These are phyloP conservation scores for Tenrec ecaudatus DNA, from an alignment of 2,113 vertebrate species.

Conservation along the genomic window DNA sequence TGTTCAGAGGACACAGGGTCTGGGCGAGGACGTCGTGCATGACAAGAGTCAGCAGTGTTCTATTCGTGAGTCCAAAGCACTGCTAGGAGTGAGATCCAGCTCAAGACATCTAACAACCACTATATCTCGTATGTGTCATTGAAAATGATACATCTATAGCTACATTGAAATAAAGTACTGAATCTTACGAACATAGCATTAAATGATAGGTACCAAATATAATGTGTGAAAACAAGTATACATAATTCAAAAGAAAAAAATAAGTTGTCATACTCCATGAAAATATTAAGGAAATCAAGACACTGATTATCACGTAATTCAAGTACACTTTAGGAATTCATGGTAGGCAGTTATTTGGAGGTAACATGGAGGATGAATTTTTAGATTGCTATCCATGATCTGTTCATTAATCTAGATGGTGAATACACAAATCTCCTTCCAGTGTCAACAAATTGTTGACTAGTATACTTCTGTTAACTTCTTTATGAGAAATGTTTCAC, in stretches of 20 bases:
- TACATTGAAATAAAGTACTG: not conserved
- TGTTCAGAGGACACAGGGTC: too few relatives aligned
- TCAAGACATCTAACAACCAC: too few relatives aligned
- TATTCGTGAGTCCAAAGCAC: too few relatives aligned
- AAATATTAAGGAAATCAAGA: not conserved
- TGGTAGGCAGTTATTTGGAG: not conserved
- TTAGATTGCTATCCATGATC: not conserved
- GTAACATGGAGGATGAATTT: not conserved
- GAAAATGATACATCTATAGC: not conserved
- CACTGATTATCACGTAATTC: not conserved
- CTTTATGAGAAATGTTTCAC: not conserved
- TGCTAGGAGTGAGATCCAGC: too few relatives aligned
- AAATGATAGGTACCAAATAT: not conserved
- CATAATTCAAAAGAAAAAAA: not conserved
- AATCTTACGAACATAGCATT: not conserved
- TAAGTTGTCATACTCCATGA: not conserved
- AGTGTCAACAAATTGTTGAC: not conserved
- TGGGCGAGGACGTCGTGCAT: too few relatives aligned
- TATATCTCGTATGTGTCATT: not conserved
- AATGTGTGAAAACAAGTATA: not conserved
- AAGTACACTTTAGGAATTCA: not conserved
- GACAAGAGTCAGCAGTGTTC: too few relatives aligned
- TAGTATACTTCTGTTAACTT: not conserved
- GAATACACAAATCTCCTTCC: accelerated
- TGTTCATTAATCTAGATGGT: not conserved